Evolutionary conservation across 2,797 vertebrate species (phyloP).

Genomic region (Poecilia gillii): DNA sequence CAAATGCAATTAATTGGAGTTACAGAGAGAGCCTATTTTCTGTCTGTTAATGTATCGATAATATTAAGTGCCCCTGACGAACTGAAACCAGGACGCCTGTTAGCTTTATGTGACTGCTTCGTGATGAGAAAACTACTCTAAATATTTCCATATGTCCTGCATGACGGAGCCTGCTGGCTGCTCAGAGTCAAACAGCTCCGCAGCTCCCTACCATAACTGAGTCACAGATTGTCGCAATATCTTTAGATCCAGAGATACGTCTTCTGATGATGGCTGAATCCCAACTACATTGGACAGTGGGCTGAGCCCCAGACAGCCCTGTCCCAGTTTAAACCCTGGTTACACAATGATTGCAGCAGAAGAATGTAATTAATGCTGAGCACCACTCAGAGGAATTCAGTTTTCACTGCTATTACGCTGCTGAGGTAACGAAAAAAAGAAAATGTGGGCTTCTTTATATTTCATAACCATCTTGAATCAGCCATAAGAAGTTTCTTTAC

Average conservation of each 20-base stretch:
- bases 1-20: neutral
- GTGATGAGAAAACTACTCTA: neutral
- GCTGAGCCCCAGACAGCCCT: neutral
- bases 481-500: neutral
- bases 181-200: neutral
- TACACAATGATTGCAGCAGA: constrained; percentile 15
- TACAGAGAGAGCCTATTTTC: neutral
- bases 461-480: constrained; percentile 4
- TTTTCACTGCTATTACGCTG: neutral
- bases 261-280: neutral
- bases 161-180: neutral
- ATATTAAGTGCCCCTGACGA: neutral
- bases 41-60: neutral
- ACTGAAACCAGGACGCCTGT: neutral
- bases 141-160: neutral
- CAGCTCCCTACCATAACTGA: neutral
- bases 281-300: neutral
- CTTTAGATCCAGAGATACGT: neutral
- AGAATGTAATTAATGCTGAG: constrained; percentile 3
- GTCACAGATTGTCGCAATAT: constrained; percentile 1
- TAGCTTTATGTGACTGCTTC: neutral
- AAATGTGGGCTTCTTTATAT: neutral
- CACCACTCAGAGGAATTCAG: neutral
- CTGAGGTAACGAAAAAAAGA: neutral
- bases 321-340: constrained; percentile 8